Evolutionary conservation across 2,888 invertebrate genomes (phyloP), one percentile per base, ranked within the genome.

Genomic region (Ectemnius continuus): DNA sequence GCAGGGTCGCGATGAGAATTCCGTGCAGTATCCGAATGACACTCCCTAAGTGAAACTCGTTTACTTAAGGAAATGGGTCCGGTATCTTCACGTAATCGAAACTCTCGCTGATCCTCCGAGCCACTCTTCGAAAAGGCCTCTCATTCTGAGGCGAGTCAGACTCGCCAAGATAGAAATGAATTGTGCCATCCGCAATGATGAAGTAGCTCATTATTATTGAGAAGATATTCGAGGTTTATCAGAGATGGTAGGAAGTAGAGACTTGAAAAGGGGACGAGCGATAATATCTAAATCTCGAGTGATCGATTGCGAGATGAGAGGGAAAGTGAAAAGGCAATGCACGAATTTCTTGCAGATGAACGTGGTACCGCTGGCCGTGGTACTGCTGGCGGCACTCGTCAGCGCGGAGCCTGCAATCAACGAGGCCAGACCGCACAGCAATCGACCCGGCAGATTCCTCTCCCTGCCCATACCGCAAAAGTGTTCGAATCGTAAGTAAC

Each of bases 361-460:
- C 92, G 90, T 94, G 92, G 93, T 94, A 92, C 91, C 92, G 88
- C 91, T 95, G 91, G 93, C 93, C 88, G 92, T 93, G 84, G 91
- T 94, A 88, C 93, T 94, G 82, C 91, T 94, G 84, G 94, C 93
- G 84, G 90, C 89, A 67, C 84, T 91, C 78, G 90, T 88, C 72
- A 92, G 92, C 81, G 87, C 86, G 63, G 87, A 90, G 70, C 92
- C 92, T 67, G 93, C 93, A 67, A 92, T 93, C 87, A 92, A 91
- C 80, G 92, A 93, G 91, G 92, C 92, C 77, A 91, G 93, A 83
- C 95, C 95, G 79, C 94, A 94, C 88, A 93, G 94, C 75, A 94
- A 94, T 87, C 94, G 95, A 89, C 96, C 96, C 14, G 97, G 97
- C 88, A 93, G 97, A 86, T 97, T 97, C 92, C 93, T 97, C 80